Conservation (phyloP, 1,140 invertebrate species). For the Nixonia krombeini region DNA sequence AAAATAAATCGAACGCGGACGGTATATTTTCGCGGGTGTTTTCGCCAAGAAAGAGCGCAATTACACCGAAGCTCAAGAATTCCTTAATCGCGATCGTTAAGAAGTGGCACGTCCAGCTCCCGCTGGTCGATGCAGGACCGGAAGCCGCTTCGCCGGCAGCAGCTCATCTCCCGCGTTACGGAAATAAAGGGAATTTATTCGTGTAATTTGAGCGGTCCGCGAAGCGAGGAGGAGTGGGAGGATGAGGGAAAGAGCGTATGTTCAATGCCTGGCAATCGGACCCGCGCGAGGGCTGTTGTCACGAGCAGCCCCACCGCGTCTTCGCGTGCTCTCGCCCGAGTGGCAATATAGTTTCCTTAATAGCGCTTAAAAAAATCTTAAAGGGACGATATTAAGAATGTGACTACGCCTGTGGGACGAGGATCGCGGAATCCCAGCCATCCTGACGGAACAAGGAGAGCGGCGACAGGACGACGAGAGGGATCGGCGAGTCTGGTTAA, state of each 20-base stretch:
- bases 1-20: no score
- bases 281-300: slow-evolving; percentile 9
- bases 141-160: slow-evolving; percentile 32
- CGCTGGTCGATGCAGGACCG: no score
- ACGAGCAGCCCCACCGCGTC: slow-evolving; percentile 23
- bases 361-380: slow-evolving; percentile 72
- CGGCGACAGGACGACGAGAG: slow-evolving; percentile 48
- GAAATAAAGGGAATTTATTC: slow-evolving; percentile 72
- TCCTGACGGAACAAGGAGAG: no score
- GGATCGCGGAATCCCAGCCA: no score
- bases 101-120: no score
- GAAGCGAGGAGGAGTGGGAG: no score
- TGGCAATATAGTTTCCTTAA: slow-evolving; percentile 72
- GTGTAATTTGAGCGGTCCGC: slow-evolving; percentile 63
- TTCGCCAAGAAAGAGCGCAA: slow-evolving; percentile 26
- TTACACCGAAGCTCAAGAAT: slow-evolving; percentile 44
- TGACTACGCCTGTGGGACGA: slow-evolving; percentile 58
- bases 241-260: slow-evolving; percentile 57
- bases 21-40: no score
- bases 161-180: slow-evolving; percentile 56
- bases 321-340: slow-evolving; percentile 47
- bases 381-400: slow-evolving; percentile 72
- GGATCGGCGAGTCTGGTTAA: slow-evolving; percentile 68
- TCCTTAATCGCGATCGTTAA: slow-evolving; percentile 60
- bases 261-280: slow-evolving; percentile 55